phyloP scores from a whole-genome alignment of 2,113 vertebrate genomes.

The Phocoena phocoena region DNA sequence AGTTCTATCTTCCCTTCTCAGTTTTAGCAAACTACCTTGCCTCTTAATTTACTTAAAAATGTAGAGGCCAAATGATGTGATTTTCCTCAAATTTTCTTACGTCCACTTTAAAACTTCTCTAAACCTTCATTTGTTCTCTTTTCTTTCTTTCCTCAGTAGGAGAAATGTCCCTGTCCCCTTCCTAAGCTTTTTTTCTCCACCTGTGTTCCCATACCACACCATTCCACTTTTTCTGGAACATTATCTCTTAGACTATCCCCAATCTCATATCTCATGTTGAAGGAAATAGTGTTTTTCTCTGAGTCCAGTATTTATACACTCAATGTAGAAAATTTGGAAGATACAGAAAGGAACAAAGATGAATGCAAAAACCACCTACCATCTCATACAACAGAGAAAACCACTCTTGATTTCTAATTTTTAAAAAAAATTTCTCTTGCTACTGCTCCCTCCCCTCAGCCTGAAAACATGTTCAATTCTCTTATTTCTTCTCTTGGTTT shows the following conservation, averaged over 20 bases:
- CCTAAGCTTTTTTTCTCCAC: not conserved
- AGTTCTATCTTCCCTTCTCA: not conserved
- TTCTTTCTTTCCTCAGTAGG: not conserved
- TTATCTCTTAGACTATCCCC: not conserved
- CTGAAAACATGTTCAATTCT: not conserved
- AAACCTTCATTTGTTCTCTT: not conserved
- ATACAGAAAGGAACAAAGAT: not conserved
- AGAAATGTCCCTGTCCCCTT: not conserved
- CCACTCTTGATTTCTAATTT: not conserved
- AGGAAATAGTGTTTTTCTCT: not conserved
- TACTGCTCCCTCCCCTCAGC: not conserved
- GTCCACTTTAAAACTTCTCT: not conserved
- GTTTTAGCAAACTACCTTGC: not conserved
- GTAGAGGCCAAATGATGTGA: not conserved
- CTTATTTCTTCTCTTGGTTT: not conserved
- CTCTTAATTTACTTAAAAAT: not conserved
- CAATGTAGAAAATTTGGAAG: not conserved
- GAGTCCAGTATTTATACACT: not conserved
- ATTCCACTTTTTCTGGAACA: not conserved
- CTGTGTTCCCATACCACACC: not conserved
- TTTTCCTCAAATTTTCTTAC: not conserved
- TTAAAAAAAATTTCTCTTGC: not conserved
- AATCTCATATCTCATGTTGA: not conserved
- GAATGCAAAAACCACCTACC: not conserved
- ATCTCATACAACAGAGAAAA: not conserved